Evolutionary conservation across 2,888 invertebrate genomes (phyloP), one percentile per base, ranked within the genome.

Genomic region (Protodeltote pygarga): DNA sequence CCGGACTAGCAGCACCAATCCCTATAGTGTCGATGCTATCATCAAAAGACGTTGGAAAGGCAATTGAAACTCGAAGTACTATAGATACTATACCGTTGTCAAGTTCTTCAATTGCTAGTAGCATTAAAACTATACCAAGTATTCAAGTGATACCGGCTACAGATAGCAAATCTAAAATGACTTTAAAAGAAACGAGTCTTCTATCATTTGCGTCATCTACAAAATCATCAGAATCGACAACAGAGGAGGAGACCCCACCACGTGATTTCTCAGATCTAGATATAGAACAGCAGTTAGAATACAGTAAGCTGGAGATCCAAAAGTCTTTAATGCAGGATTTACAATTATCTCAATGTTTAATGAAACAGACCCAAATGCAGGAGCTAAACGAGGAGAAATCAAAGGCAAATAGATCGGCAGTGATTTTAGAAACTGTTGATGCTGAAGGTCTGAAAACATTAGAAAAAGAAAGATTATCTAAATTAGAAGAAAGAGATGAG

Each of bases 11-110:
- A 8, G 69, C 10, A n/a, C 15, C 14, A 13, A 2, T n/a, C n/a
- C 13, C 14, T 0, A 3, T 10, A 4, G 11, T 21, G 19, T 2
- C 20, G 4, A 16, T 3, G 13, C 1, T 9, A 11, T 11, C 48
- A 5, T 4, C n/a, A 14, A 63, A 64, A 50, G 79, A 79, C 10
- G 73, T 74, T 2, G 0, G 64, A 0, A 63, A 51, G 49, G 47
- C 29, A n/a, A n/a, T n/a, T 6, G 73, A 78, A 29, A 76, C 70
- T 35, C 57, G 51, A 14, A 69, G 68, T 48, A 19, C 68, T 5
- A 19, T 53, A 1, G 54, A 67, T 5, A n/a, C 39, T n/a, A n/a
- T n/a, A n/a, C 33, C 49, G 2, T 6, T 24, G 8, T 37, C 66
- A 1, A 16, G 34, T 0, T 21, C 34, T 32, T 41, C 45, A 5